A percentile compares a stretch with the other conserved stretches of the same genome.
phyloP scores from a whole-genome alignment of 2,797 vertebrate species.

The Pseudomugil tenellus region DNA sequence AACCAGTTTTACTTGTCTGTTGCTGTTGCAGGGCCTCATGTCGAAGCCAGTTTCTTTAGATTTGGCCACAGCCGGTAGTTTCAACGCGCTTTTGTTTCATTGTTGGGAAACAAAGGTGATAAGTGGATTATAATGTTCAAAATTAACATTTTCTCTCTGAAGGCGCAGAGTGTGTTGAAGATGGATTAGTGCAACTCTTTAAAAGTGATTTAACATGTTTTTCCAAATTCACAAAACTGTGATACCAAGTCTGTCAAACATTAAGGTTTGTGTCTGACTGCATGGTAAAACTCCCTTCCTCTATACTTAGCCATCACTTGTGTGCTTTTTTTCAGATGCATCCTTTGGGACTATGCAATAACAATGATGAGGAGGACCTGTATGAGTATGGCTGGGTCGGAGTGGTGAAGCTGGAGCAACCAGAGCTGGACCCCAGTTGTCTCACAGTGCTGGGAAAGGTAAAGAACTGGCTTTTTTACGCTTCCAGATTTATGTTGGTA shows the following conservation, averaged over 20 bases:
- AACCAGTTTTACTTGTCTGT: conserved; percentile 48
- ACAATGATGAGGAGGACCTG: conserved; percentile 96
- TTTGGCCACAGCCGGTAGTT: conserved; percentile 37
- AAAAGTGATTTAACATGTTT: not conserved
- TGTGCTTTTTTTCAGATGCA: conserved; percentile 88
- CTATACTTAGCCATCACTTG: conserved; percentile 3
- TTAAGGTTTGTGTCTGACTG: not conserved
- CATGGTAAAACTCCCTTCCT: not conserved
- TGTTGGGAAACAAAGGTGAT: conserved; percentile 42
- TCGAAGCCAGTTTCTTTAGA: conserved; percentile 21
- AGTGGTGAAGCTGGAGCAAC: conserved; percentile 97
- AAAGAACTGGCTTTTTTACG: conserved; percentile 51
- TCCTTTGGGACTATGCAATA: conserved; percentile 96
- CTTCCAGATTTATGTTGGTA: not conserved
- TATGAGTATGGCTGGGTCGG: conserved; percentile 99
- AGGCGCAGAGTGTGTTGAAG: not conserved
- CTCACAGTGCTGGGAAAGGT: conserved; percentile 98
- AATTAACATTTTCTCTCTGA: conserved; percentile 22
- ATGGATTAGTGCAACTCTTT: conserved; percentile 23
- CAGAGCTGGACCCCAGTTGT: conserved; percentile 95
- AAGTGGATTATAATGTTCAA: conserved; percentile 53
- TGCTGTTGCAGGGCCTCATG: not conserved
- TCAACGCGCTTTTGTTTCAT: conserved; percentile 46
- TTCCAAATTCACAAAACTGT: not conserved
- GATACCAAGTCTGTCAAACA: conserved; percentile 1